Conservation (phyloP, 2,888 invertebrate species). For the Venustoraphidia nigricollis region DNA sequence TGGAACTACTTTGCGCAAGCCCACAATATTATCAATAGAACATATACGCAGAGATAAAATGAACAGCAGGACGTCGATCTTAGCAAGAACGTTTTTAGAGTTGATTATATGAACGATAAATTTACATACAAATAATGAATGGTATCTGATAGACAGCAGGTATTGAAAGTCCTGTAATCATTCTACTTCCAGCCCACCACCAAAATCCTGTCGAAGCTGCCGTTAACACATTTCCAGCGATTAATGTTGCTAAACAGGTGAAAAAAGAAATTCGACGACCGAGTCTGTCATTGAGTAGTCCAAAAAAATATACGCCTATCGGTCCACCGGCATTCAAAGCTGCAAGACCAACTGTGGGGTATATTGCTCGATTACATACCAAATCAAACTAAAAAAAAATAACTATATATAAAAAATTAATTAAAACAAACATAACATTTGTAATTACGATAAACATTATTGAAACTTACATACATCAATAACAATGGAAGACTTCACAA, state of each 20-base stretch:
- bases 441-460: neutral
- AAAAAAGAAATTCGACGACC: constrained; percentile 79
- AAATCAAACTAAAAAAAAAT: constrained; percentile 61
- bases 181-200: constrained; percentile 67
- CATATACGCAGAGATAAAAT: too few relatives aligned
- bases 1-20: too few relatives aligned
- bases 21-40: too few relatives aligned
- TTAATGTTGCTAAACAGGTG: constrained; percentile 64
- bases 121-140: constrained; percentile 75
- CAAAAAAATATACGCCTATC: constrained; percentile 78
- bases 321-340: constrained; percentile 81
- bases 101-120: too few relatives aligned
- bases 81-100: too few relatives aligned
- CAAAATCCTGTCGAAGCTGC: constrained; percentile 65
- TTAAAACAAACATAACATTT: neutral
- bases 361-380: constrained; percentile 74
- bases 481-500: constrained; percentile 62
- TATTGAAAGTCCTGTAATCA: constrained; percentile 77
- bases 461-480: constrained; percentile 49
- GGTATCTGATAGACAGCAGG: constrained; percentile 91
- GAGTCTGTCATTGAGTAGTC: constrained; percentile 71
- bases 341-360: constrained; percentile 74
- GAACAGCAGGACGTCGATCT: too few relatives aligned
- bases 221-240: constrained; percentile 64
- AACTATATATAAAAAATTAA: neutral